phyloP scores from a whole-genome alignment of 2,888 invertebrate species.

The Chaitophorus viminalis region DNA sequence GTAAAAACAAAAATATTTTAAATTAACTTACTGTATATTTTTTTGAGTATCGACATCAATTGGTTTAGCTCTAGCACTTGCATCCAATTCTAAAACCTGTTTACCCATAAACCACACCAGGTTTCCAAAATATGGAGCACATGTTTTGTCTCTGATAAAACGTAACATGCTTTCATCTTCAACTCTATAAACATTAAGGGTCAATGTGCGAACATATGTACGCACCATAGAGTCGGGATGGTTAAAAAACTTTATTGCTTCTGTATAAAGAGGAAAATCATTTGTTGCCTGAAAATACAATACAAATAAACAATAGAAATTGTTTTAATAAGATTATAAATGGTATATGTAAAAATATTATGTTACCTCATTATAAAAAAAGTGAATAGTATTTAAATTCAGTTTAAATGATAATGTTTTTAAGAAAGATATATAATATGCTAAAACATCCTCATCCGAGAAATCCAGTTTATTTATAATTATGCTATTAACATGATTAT shows the following conservation, averaged over 20 bases:
- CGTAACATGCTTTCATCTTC: slow-evolving; percentile 94
- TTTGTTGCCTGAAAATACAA: slow-evolving; percentile 83
- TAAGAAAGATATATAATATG: slow-evolving; percentile 98
- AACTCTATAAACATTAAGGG: slow-evolving; percentile 95
- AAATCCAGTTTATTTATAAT: slow-evolving; percentile 99
- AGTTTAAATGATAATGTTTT: slow-evolving; percentile 97
- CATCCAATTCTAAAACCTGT: slow-evolving; percentile 94
- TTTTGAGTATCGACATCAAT: slow-evolving; percentile 58
- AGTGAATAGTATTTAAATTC: slow-evolving; percentile 98
- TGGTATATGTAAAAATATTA: slow-evolving; percentile 49
- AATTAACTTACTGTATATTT: slow-evolving; percentile 43
- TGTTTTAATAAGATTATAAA: background rate
- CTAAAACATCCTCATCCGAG: slow-evolving; percentile 99
- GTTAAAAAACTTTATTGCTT: slow-evolving; percentile 99
- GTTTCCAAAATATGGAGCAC: slow-evolving; percentile 98
- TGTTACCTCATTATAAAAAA: slow-evolving; percentile 96
- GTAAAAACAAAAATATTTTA: too few relatives aligned
- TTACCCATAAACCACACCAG: slow-evolving; percentile 99
- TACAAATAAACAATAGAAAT: slow-evolving; percentile 52
- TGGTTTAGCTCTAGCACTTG: slow-evolving; percentile 65
- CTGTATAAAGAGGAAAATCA: slow-evolving; percentile 98
- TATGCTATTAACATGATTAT: slow-evolving; percentile 99
- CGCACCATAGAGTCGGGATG: slow-evolving; percentile 99
- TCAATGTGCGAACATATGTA: slow-evolving; percentile 96
- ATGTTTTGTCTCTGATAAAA: slow-evolving; percentile 95